Percentiles rank a stretch among this genome's conserved stretches.
These are phyloP conservation scores for Agrochola circellaris DNA, from an alignment of 2,888 invertebrate genomes.

Conservation along the genomic window DNA sequence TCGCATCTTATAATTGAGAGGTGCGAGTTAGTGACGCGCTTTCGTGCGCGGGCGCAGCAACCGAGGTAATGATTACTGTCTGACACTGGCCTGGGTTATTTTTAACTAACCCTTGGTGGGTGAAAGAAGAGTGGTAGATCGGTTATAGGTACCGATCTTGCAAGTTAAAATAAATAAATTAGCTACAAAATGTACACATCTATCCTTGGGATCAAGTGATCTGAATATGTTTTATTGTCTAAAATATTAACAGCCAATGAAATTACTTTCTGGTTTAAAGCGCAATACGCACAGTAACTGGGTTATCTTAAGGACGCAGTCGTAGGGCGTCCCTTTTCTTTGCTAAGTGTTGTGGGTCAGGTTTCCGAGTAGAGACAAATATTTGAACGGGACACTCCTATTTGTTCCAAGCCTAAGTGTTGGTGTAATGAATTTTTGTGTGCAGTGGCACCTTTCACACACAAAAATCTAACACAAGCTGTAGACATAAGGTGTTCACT, in stretches of 20 bases:
- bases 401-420: constrained; percentile 16
- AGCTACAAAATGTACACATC: background rate
- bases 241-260: background rate
- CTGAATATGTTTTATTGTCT: background rate
- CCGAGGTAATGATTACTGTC: constrained; percentile 27
- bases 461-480: background rate
- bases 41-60: constrained; percentile 41
- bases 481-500: background rate
- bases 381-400: constrained; percentile 33
- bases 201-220: too few relatives aligned
- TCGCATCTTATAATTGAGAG: constrained; percentile 60
- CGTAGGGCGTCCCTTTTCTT: background rate
- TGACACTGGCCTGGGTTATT: constrained; percentile 17
- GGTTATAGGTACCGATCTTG: background rate
- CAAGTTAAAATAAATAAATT: background rate
- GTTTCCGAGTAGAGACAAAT: constrained; percentile 32
- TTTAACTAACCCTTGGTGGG: background rate
- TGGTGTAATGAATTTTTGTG: constrained; percentile 13
- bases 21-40: constrained; percentile 42
- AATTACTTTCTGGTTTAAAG: background rate
- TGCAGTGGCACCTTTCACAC: constrained; percentile 20
- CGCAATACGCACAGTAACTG: background rate
- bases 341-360: background rate
- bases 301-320: background rate
- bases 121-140: background rate